Conservation (phyloP, 2,888 invertebrate species). For the Agrilus cyanescens region DNA sequence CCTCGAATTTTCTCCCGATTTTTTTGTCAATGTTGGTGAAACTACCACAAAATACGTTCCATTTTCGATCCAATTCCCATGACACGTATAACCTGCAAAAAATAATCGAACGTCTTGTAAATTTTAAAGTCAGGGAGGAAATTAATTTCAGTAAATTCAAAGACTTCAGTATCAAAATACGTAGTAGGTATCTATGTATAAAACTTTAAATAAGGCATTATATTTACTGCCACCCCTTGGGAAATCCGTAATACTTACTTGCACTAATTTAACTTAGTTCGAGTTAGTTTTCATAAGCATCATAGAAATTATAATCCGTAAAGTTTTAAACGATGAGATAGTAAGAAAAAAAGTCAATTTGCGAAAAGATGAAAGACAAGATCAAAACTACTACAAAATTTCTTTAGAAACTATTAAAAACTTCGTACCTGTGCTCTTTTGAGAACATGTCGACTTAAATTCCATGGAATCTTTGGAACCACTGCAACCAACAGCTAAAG, state of each 20-base stretch:
- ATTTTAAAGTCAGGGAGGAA: not conserved
- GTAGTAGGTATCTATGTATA: too few relatives aligned
- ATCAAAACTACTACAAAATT: not conserved
- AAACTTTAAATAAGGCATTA: constrained; percentile 5
- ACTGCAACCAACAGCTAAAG: constrained; percentile 49
- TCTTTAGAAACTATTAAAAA: not conserved
- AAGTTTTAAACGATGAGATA: too few relatives aligned
- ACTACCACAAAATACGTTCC: constrained; percentile 55
- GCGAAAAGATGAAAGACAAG: not conserved
- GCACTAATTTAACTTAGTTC: too few relatives aligned
- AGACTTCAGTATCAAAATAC: not conserved
- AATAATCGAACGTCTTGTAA: not conserved
- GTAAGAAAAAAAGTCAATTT: too few relatives aligned
- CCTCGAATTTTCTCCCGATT: constrained; percentile 40
- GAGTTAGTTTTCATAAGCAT: too few relatives aligned
- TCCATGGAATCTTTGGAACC: constrained; percentile 45
- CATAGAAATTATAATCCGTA: too few relatives aligned
- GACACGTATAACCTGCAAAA: constrained; percentile 54
- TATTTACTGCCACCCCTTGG: too few relatives aligned
- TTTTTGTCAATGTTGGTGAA: constrained; percentile 40
- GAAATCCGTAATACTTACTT: too few relatives aligned
- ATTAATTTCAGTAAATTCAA: not conserved
- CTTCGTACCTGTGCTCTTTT: constrained; percentile 40
- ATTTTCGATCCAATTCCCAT: constrained; percentile 60
- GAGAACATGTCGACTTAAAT: constrained; percentile 44